Conservation (phyloP, 2,113 vertebrate genomes). For the Mormyrus iriodes region DNA sequence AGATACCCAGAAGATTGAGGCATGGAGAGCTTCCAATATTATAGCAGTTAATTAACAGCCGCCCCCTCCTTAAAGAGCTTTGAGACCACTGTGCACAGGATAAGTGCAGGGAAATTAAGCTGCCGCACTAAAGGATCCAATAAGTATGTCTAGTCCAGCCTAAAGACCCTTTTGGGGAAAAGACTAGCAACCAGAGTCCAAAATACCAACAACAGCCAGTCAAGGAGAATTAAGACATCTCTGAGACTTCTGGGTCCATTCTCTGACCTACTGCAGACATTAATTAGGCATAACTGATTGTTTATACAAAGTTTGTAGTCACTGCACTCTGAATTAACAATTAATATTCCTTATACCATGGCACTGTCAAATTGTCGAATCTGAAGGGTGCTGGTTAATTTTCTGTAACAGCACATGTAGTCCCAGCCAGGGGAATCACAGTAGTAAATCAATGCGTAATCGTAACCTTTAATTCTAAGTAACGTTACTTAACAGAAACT, state of each 20-base stretch:
- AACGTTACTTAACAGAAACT: not conserved
- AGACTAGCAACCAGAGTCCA: conserved; percentile 38
- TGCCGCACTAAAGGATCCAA: conserved; percentile 45
- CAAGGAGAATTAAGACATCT: conserved; percentile 30
- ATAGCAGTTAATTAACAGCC: conserved; percentile 41
- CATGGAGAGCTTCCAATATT: conserved; percentile 29
- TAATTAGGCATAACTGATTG: not conserved
- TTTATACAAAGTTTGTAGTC: not conserved
- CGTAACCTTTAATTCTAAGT: not conserved
- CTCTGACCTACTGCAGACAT: not conserved
- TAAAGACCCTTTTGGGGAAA: conserved; percentile 40
- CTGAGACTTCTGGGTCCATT: not conserved
- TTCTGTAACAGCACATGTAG: not conserved
- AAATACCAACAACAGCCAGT: conserved; percentile 41
- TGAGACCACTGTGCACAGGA: conserved; percentile 47
- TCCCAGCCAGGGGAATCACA: not conserved
- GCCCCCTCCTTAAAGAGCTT: conserved; percentile 36
- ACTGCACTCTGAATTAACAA: not conserved
- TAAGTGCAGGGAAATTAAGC: conserved; percentile 52
- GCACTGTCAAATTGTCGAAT: not conserved
- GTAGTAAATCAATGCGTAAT: not conserved
- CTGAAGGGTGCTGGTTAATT: not conserved
- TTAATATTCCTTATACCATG: not conserved
- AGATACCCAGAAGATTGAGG: conserved; percentile 27
- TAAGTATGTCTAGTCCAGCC: conserved; percentile 51